Evolutionary conservation across 2,888 invertebrate genomes (phyloP).

Genomic region (Taphrorychus bicolor): DNA sequence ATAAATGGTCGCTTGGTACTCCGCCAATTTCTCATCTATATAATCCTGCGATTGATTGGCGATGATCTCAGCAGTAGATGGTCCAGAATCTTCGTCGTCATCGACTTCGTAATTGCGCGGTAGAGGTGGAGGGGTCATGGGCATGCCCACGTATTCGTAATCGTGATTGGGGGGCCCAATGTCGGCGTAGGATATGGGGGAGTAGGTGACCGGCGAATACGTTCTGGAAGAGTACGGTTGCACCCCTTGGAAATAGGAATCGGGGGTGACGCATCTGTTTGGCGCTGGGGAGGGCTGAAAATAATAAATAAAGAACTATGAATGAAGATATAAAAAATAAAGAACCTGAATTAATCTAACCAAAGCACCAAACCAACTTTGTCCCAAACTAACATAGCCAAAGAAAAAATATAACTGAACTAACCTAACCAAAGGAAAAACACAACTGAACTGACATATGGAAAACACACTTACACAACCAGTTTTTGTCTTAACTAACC

Average conservation of each 20-base stretch:
- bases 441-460: too few relatives aligned
- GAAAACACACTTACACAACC: too few relatives aligned
- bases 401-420: too few relatives aligned
- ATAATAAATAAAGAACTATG: too few relatives aligned
- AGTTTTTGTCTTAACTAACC: too few relatives aligned
- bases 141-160: slow-evolving; percentile 77
- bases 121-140: slow-evolving; percentile 70
- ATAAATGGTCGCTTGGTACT: slow-evolving; percentile 91
- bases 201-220: slow-evolving; percentile 45
- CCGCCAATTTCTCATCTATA: slow-evolving; percentile 91
- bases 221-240: slow-evolving; percentile 52
- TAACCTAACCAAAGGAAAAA: too few relatives aligned
- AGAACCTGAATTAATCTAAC: too few relatives aligned
- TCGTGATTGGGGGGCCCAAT: slow-evolving; percentile 65
- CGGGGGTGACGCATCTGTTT: slow-evolving; percentile 62
- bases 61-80: slow-evolving; percentile 90
- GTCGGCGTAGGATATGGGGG: slow-evolving; percentile 51
- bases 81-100: slow-evolving; percentile 78
- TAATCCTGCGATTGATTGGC: slow-evolving; percentile 94
- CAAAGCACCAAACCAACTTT: too few relatives aligned
- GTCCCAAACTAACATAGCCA: too few relatives aligned
- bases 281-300: slow-evolving; percentile 62
- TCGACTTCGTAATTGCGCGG: slow-evolving; percentile 60
- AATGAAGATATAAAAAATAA: too few relatives aligned
- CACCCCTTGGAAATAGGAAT: slow-evolving; percentile 53